phyloP scores from a whole-genome alignment of 2,888 invertebrate species.

The Xestoiulus laeticollis region DNA sequence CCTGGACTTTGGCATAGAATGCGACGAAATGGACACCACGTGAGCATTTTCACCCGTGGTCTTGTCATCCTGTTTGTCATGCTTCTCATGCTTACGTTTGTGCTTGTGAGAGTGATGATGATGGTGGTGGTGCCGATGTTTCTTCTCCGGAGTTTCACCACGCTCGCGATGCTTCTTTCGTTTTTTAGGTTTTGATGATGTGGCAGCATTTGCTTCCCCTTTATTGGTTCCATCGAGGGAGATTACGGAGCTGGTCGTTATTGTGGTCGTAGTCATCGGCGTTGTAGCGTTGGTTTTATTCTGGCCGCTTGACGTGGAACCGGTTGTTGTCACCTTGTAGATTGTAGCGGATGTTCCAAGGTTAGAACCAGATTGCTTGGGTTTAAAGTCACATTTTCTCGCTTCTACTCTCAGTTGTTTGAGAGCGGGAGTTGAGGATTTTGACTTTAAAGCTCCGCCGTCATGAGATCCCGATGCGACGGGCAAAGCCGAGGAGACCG shows the following conservation, averaged over 20 bases:
- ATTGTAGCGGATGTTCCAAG: background rate
- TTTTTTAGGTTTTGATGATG: slow-evolving; percentile 51
- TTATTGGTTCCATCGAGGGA: background rate
- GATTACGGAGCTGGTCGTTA: background rate
- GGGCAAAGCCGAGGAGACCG: background rate
- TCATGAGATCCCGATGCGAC: background rate
- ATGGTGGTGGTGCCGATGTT: slow-evolving; percentile 71
- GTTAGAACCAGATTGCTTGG: background rate
- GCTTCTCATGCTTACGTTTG: slow-evolving; percentile 67
- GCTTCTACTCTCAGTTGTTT: slow-evolving; percentile 9
- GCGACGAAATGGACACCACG: background rate
- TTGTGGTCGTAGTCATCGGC: background rate
- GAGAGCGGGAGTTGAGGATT: background rate
- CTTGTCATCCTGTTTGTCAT: slow-evolving; percentile 59
- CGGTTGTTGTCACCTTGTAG: background rate
- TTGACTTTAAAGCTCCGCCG: background rate
- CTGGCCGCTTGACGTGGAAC: background rate
- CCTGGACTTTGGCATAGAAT: slow-evolving; percentile 17
- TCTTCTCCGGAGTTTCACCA: slow-evolving; percentile 53
- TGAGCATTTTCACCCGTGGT: slow-evolving; percentile 47
- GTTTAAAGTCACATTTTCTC: slow-evolving; percentile 18
- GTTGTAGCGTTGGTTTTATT: background rate
- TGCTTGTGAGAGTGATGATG: slow-evolving; percentile 77
- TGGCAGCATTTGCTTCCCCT: background rate
- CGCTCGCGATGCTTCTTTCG: slow-evolving; percentile 57